A percentile compares a stretch with the other conserved stretches of the same genome.
Conservation (phyloP, 2,888 invertebrate genomes). For the Macrosiphum euphorbiae region DNA sequence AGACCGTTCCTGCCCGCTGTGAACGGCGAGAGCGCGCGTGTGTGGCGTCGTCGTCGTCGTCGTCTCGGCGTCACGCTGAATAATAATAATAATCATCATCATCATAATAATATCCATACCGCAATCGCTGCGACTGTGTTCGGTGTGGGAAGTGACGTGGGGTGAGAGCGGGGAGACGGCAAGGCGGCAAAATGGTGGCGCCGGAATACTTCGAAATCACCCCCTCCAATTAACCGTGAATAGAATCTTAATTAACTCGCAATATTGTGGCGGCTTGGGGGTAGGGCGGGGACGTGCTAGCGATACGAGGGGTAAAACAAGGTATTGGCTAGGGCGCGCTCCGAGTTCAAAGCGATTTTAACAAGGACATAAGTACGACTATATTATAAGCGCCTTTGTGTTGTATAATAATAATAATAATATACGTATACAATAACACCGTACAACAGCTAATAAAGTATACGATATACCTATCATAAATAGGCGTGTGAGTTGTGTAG, state of each 20-base stretch:
- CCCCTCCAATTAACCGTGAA: constrained; percentile 54
- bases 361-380: constrained; percentile 1
- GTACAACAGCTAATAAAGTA: not conserved
- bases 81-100: not conserved
- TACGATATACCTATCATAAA: not conserved
- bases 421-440: not conserved
- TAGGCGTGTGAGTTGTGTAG: not conserved
- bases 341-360: constrained; percentile 45
- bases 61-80: not conserved
- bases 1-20: not conserved
- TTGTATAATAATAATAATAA: not conserved
- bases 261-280: not conserved
- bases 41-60: not conserved
- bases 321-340: not conserved
- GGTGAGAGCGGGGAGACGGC: not conserved
- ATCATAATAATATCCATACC: not conserved
- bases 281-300: not conserved
- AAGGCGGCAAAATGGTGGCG: not conserved
- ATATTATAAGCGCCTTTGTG: constrained; percentile 24
- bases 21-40: not conserved
- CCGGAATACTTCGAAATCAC: constrained; percentile 39
- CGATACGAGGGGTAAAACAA: not conserved
- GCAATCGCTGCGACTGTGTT: not conserved
- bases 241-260: constrained; percentile 54
- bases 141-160: not conserved